A percentile compares a stretch with the other conserved stretches of the same genome.
These are phyloP conservation scores for Isurus oxyrinchus DNA, from an alignment of 2,113 vertebrate species.

Conservation along the genomic window DNA sequence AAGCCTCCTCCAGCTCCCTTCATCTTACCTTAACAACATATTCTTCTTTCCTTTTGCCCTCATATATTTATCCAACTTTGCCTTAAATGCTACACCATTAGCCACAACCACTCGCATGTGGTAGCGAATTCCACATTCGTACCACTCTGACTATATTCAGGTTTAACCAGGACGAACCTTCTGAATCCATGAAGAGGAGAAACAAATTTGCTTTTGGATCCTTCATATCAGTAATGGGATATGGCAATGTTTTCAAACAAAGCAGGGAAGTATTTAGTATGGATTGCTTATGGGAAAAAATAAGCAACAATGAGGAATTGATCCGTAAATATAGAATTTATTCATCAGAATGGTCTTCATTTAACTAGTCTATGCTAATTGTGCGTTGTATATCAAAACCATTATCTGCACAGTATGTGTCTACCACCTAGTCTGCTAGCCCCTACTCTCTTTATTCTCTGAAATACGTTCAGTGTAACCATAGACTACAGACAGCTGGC, in stretches of 20 bases:
- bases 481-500: neutral
- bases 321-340: neutral
- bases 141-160: neutral
- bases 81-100: neutral
- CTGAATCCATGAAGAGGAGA: neutral
- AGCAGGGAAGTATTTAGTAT: neutral
- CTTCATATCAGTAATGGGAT: neutral
- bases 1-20: neutral
- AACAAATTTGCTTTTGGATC: neutral
- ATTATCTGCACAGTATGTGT: neutral
- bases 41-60: neutral
- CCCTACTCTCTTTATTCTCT: neutral
- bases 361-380: neutral
- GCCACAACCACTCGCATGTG: neutral
- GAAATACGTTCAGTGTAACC: neutral
- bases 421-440: no score
- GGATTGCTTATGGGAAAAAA: neutral
- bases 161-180: no score
- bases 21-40: neutral
- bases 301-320: neutral
- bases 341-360: neutral
- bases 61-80: neutral
- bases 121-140: neutral
- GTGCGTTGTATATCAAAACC: neutral
- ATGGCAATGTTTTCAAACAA: neutral